Base-by-base conservation (phyloP, 1,140 invertebrate genomes). In the Muscidifurax raptorellus region DNA sequence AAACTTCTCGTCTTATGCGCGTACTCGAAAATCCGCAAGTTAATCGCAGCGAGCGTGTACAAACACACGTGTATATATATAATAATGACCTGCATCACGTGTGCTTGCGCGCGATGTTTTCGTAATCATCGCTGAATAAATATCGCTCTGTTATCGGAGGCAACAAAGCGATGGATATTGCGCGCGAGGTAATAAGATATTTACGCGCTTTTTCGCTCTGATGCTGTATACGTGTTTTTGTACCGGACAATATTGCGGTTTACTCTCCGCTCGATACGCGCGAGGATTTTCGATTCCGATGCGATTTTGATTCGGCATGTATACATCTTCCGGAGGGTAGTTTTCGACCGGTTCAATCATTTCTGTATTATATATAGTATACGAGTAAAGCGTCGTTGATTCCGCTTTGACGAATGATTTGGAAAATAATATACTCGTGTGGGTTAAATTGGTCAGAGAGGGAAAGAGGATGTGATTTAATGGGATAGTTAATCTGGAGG, bases 91-190 rank as follows among this genome's bases (percentile, higher is more conserved):
- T 7, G 28, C n/a, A 66, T 66, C 22, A 32, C 36, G 66, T 22
- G 52, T 52, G 47, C 10, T 40, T 40, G 3, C 6, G 30, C n/a
- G 32, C 4, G 32, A 69, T 47, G 12, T 77, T 77, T 83, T 52
- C 47, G 7, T 77, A 83, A 83, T 77, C 36, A 52, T 1, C n/a
- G 64, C 30, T 32, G 9, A 69, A 28, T 52, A 77, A 83, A 83
- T 83, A 77, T 76, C 36, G 32, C 32, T 32, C 1, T 18, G 27
- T 27, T 64, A 28, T 36, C 74, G 44, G 3, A 32, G 40, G 77
- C 67, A 83, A 78, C 44, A 69, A 77, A 25, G 2, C 18, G 32
- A 32, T 81, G 12, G 18, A 52, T 81, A 72, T 64, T 82, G 30
- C 25, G 22, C n/a, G 66, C 27, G 44, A 64, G 10, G 52, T 18